Percentiles rank a stretch among this genome's conserved stretches.
Evolutionary conservation across 2,888 invertebrate genomes (phyloP).

Genomic region (Acanthoscelides obtectus): DNA sequence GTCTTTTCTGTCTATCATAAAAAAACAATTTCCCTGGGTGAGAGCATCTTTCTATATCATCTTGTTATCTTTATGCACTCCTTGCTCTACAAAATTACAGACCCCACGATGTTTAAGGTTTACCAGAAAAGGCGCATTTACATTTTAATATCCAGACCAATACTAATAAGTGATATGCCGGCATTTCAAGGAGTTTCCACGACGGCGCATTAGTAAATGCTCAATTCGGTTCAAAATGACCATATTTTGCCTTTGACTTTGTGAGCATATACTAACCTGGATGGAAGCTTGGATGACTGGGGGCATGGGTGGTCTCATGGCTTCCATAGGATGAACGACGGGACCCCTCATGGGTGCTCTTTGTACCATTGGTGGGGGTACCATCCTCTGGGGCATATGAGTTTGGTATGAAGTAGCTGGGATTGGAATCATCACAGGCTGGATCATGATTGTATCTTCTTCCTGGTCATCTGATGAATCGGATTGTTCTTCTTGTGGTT

Average conservation of each 20-base stretch:
- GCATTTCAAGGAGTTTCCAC: too few relatives aligned
- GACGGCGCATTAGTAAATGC: not conserved
- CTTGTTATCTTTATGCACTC: too few relatives aligned
- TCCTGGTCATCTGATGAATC: constrained; percentile 32
- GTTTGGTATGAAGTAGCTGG: constrained; percentile 42
- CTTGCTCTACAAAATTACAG: too few relatives aligned
- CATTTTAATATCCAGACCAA: too few relatives aligned
- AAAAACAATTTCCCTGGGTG: too few relatives aligned
- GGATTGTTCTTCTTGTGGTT: constrained; percentile 16
- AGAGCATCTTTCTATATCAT: too few relatives aligned
- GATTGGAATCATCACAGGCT: constrained; percentile 46
- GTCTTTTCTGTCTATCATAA: too few relatives aligned
- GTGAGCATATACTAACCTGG: not conserved
- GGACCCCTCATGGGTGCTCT: constrained; percentile 9
- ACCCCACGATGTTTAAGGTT: too few relatives aligned
- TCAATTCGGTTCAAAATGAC: too few relatives aligned
- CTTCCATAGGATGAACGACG: constrained; percentile 45
- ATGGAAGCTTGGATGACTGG: constrained; percentile 9
- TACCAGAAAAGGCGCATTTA: too few relatives aligned
- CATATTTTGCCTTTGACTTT: too few relatives aligned
- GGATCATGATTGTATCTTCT: constrained; percentile 46
- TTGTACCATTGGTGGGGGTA: constrained; percentile 24
- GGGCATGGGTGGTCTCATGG: constrained; percentile 27
- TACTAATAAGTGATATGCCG: too few relatives aligned
- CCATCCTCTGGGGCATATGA: constrained; percentile 43